Evolutionary conservation across 2,888 invertebrate species (phyloP).

Genomic region (Myathropa florea): DNA sequence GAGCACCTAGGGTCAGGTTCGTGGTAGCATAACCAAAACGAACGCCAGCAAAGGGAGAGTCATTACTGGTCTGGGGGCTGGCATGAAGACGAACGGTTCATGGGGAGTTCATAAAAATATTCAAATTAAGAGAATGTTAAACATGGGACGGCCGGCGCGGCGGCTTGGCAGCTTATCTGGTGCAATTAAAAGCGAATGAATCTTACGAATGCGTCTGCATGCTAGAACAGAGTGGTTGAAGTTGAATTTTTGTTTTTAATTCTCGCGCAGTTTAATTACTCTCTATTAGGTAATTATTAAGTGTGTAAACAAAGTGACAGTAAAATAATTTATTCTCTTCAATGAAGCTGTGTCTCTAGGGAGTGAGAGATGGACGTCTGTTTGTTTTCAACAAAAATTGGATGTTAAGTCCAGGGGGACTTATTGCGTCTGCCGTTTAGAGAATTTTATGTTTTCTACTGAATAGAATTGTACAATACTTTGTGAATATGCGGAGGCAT

Average conservation of each 20-base stretch:
- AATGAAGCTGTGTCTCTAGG: neutral
- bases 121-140: constrained; percentile 27
- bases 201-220: constrained; percentile 4
- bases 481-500: no score
- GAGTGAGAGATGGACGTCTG: neutral
- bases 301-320: neutral
- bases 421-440: no score
- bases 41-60: neutral
- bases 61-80: neutral
- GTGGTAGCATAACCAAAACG: neutral
- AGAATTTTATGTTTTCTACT: no score
- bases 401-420: no score
- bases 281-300: neutral
- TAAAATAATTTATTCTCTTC: neutral
- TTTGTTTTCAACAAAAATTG: no score
- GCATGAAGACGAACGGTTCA: constrained; percentile 9
- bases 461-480: no score
- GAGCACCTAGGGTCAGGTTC: constrained; percentile 41
- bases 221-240: neutral
- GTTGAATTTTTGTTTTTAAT: neutral
- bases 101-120: constrained; percentile 24
- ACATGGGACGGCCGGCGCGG: constrained; percentile 10
- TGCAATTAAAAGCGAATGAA: constrained; percentile 38
- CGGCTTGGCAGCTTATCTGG: neutral
- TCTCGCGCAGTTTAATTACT: neutral